These are phyloP conservation scores for Proctacanthus coquilletti DNA, from an alignment of 1,140 invertebrate species.

Conservation along the genomic window DNA sequence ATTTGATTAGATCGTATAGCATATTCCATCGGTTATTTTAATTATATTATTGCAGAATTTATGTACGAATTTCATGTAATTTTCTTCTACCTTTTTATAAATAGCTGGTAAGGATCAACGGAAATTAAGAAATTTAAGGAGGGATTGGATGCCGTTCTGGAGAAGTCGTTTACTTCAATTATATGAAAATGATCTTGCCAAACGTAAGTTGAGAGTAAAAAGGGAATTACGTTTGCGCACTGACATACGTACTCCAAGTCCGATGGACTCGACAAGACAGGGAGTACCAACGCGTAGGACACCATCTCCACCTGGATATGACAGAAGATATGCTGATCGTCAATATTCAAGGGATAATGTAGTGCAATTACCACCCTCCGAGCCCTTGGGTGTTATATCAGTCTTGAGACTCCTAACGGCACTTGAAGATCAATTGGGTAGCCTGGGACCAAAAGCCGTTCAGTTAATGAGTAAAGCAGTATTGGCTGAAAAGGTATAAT, in stretches of 20 bases:
- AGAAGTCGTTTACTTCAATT: neutral
- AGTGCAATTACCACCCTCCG: constrained; percentile 6
- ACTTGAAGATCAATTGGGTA: constrained; percentile 56
- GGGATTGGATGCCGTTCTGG: neutral
- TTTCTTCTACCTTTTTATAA: too few species aligned
- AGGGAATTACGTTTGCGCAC: neutral
- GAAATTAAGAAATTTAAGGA: too few species aligned
- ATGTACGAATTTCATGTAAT: too few species aligned
- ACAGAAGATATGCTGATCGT: neutral
- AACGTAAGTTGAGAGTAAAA: neutral
- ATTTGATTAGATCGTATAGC: too few species aligned
- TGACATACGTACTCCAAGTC: neutral
- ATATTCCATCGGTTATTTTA: too few species aligned
- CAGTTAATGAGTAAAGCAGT: constrained; percentile 48
- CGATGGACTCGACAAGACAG: too few species aligned
- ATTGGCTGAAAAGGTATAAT: constrained; percentile 35
- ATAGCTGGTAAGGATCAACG: too few species aligned
- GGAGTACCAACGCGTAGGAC: too few species aligned
- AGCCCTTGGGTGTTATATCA: constrained; percentile 37
- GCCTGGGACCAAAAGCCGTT: constrained; percentile 54
- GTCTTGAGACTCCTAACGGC: constrained; percentile 54
- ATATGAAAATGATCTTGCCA: neutral
- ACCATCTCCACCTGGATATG: neutral
- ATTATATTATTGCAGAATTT: too few species aligned
- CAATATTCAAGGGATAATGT: too few species aligned